These are phyloP conservation scores for Scolopax mira DNA, from an alignment of 2,113 vertebrate species.

Conservation along the genomic window DNA sequence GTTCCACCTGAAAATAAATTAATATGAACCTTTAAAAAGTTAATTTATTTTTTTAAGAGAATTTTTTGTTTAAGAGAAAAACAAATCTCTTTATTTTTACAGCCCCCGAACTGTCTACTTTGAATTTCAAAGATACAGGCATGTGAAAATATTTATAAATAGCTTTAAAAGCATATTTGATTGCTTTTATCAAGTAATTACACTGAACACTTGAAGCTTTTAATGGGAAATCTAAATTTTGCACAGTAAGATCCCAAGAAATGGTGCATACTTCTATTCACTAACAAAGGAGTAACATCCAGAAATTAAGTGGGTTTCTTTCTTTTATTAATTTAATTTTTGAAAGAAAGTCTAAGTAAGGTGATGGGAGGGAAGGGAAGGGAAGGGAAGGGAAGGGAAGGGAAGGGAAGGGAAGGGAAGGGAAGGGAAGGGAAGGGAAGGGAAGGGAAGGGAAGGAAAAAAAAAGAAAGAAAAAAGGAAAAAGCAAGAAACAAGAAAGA, in stretches of 20 bases:
- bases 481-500: no score
- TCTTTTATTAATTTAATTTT: no score
- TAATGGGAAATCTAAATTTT: background rate
- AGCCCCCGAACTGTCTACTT: background rate
- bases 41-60: background rate
- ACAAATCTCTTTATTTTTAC: no score
- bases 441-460: background rate
- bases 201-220: background rate
- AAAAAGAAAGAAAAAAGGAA: background rate
- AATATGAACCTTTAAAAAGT: background rate
- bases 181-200: background rate
- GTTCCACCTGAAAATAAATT: constrained; percentile 84
- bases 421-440: no score
- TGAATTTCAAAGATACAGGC: background rate
- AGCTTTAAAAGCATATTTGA: background rate
- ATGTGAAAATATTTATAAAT: background rate
- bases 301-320: background rate
- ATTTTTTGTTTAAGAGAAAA: no score
- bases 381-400: no score
- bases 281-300: background rate
- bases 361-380: no score
- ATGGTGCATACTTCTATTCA: background rate
- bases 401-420: no score
- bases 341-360: no score
- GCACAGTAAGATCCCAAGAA: background rate